A percentile compares a stretch with the other conserved stretches of the same genome.
These are phyloP conservation scores for Ceuthmochares aereus DNA, from an alignment of 2,113 vertebrate genomes.

Conservation along the genomic window DNA sequence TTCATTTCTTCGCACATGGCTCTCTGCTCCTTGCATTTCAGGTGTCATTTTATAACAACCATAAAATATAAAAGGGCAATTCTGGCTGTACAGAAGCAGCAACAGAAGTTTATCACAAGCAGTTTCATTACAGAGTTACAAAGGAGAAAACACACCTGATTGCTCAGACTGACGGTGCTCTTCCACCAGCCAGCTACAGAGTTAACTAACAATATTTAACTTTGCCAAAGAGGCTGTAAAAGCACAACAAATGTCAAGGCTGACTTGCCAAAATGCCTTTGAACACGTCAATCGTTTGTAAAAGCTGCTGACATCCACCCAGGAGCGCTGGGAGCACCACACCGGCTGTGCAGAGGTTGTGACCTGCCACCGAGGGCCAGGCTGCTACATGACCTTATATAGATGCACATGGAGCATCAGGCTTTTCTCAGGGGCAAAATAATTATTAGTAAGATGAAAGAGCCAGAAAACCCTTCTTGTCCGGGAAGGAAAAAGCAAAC, in stretches of 20 bases:
- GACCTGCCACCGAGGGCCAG: background rate
- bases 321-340: background rate
- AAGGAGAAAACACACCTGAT: background rate
- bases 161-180: background rate
- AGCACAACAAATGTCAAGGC: background rate
- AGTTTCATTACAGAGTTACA: background rate
- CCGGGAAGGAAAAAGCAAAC: conserved; percentile 50
- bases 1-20: background rate
- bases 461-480: conserved; percentile 59
- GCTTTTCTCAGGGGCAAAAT: conserved; percentile 38
- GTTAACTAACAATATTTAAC: background rate
- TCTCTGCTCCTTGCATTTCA: background rate
- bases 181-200: background rate
- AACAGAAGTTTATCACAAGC: background rate
- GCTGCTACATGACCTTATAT: conserved; percentile 48
- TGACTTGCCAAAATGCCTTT: background rate
- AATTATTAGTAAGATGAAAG: conserved; percentile 69
- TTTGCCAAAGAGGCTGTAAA: background rate
- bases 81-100: background rate
- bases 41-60: background rate
- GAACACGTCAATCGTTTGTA: background rate
- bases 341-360: background rate
- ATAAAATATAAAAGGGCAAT: background rate
- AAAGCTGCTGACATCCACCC: background rate
- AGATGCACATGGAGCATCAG: background rate